Base-by-base conservation (phyloP, 2,113 vertebrate genomes). In the Apaloderma vittatum region DNA sequence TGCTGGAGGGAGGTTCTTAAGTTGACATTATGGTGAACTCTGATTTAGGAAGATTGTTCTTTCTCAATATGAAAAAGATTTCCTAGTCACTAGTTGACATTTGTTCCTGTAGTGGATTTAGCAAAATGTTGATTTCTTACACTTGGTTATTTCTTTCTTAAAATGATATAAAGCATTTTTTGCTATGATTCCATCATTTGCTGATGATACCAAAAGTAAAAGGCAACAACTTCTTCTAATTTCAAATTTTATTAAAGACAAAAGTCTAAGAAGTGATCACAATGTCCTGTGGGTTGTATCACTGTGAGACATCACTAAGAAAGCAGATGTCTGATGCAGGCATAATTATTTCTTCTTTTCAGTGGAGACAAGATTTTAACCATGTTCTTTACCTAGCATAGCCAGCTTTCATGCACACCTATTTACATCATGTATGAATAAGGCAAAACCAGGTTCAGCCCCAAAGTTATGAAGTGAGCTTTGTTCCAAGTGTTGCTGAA, bases 1-100 rank as follows among this genome's bases (percentile, higher is more conserved):
- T 85, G 21, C 16, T 68, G 0, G 0, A 93, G 52, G 0, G 0
- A 93, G 52, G 19, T 55, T 89, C 46, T 67, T 29, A 23, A 30
- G 13, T 14, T 43, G 27, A 48, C 32, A 24, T 48, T 26, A 63
- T 29, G 8, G 22, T 40, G n/a, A 74, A 40, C 17, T 43, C 54
- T 62, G 54, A 73, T 71, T 79, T 65, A 59, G 80, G 27, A 86
- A 88, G 4, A 46, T 36, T 22, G 6, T 52, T 68, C 54, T 36
- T 77, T 36, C 62, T 58, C 0, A 2, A 62, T 49, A n/a, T 9
- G 15, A 66, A 36, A 52, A 82, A 26, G 4, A 49, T 61, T 86
- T 55, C 15, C 54, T 80, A 58, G 22, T 66, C 36, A 63, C 11
- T 58, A 71, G 11, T n/a, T 77, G 59, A 30, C 11, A 49, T 52